Conservation (phyloP, 2,113 vertebrate species). For the Colius striatus region DNA sequence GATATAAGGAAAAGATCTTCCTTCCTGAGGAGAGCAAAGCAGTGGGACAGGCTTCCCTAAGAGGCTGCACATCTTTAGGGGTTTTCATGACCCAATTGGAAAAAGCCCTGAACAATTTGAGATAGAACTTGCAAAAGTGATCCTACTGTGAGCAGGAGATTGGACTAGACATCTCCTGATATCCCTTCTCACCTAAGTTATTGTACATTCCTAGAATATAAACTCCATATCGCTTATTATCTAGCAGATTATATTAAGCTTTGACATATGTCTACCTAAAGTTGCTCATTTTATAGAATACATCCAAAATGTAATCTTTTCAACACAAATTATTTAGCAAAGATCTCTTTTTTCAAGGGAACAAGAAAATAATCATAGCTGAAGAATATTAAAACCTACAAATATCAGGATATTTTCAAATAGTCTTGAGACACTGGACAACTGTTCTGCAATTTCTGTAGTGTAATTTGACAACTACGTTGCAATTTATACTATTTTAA, state of each 20-base stretch:
- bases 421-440: not conserved
- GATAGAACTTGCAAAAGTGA: not conserved
- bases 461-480: not conserved
- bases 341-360: not conserved
- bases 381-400: not conserved
- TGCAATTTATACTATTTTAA: not conserved
- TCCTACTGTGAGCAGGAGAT: not conserved
- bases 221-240: not conserved
- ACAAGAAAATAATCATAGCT: not conserved
- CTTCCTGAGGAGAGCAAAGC: no score
- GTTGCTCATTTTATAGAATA: not conserved
- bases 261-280: not conserved
- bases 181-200: not conserved
- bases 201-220: not conserved
- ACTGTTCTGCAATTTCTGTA: not conserved
- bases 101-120: not conserved
- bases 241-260: not conserved
- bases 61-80: accelerated
- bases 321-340: not conserved
- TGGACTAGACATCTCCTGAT: not conserved
- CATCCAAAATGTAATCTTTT: not conserved
- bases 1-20: not conserved
- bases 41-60: no score
- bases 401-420: not conserved
- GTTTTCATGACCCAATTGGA: not conserved